Percentiles rank a stretch among this genome's conserved stretches.
These are phyloP conservation scores for Heliothis peltigera DNA, from an alignment of 2,888 invertebrate species.

Conservation along the genomic window DNA sequence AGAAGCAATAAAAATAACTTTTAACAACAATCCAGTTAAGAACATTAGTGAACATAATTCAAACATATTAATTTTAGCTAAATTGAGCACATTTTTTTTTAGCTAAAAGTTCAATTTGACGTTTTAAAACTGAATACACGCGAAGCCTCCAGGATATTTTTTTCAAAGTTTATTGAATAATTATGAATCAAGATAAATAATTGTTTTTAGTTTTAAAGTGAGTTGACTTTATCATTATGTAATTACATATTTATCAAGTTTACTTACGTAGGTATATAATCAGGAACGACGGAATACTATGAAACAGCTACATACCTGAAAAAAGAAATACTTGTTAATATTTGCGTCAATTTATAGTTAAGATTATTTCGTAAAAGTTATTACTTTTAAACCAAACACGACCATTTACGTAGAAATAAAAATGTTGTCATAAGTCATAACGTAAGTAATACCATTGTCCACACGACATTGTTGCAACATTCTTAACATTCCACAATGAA, in stretches of 20 bases:
- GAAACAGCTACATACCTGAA: conserved; percentile 36
- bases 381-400: neutral
- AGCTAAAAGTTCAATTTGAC: conserved; percentile 7
- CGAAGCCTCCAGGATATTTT: neutral
- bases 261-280: neutral
- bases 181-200: neutral
- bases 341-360: too few species aligned
- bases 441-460: neutral
- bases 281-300: neutral
- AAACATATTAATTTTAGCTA: neutral
- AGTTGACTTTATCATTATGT: neutral
- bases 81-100: too few species aligned
- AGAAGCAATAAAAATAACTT: neutral
- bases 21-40: neutral
- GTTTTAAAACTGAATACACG: neutral
- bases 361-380: too few species aligned
- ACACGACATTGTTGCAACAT: neutral
- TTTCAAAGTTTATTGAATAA: neutral
- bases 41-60: neutral
- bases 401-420: neutral
- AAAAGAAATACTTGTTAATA: conserved; percentile 1
- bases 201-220: neutral
- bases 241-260: neutral
- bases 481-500: neutral
- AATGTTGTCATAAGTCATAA: too few species aligned